These are phyloP conservation scores for Julus scanicus DNA, from an alignment of 2,888 invertebrate species.

Conservation along the genomic window DNA sequence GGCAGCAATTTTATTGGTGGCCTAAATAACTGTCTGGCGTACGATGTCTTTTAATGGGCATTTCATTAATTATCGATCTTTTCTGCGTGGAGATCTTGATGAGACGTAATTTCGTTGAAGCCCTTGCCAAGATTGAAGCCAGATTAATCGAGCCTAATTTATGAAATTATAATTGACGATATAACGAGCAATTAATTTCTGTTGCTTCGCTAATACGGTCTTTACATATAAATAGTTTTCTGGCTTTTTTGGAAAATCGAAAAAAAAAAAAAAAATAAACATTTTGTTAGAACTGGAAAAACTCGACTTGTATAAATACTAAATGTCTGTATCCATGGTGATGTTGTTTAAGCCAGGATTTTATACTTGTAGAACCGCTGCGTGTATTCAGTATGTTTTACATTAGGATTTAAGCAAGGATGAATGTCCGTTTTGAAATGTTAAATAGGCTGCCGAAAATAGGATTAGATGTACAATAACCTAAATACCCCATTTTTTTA, in stretches of 20 bases:
- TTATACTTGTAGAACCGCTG: neutral
- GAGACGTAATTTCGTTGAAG: constrained; percentile 3
- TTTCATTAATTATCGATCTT: constrained; percentile 25
- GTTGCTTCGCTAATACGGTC: neutral
- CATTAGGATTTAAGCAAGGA: neutral
- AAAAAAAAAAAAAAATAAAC: neutral
- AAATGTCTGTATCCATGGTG: neutral
- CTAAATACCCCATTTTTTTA: neutral
- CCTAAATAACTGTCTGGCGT: constrained; percentile 23
- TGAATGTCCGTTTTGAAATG: constrained; percentile 37
- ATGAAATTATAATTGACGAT: constrained; percentile 41
- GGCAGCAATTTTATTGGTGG: neutral
- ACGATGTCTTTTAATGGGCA: neutral
- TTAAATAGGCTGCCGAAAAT: constrained; percentile 25
- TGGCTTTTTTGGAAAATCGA: neutral
- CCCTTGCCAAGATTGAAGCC: neutral
- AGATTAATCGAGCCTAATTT: neutral
- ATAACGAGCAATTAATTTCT: neutral
- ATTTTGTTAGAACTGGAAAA: neutral
- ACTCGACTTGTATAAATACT: neutral
- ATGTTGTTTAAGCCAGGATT: neutral
- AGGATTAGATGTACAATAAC: constrained; percentile 36
- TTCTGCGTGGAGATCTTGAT: neutral
- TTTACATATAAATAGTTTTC: neutral
- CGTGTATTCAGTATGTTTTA: neutral